A percentile compares a stretch with the other conserved stretches of the same genome.
phyloP scores from a whole-genome alignment of 2,797 vertebrate species.

The Microctenopoma stevenorrisi region DNA sequence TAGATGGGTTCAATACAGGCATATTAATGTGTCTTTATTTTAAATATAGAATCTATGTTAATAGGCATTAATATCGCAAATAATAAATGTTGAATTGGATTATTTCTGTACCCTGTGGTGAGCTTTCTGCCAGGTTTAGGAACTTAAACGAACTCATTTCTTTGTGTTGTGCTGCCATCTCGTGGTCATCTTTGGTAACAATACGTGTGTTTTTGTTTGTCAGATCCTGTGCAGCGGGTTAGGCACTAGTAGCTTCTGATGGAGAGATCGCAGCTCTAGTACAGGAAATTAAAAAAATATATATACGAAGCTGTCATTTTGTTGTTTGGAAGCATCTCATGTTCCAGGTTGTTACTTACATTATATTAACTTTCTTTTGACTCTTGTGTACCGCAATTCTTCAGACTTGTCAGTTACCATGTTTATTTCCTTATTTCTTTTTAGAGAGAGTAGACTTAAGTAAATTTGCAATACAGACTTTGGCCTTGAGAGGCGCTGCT shows the following conservation, averaged over 20 bases:
- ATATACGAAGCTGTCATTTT: neutral
- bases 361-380: no score
- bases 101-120: constrained; percentile 39
- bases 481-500: no score
- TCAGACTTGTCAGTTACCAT: no score
- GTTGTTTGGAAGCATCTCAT: no score
- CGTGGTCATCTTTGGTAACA: constrained; percentile 36
- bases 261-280: neutral
- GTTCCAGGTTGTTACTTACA: no score
- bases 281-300: neutral
- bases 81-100: constrained; percentile 55
- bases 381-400: no score
- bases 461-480: no score
- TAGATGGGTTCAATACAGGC: constrained; percentile 19
- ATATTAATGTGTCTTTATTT: constrained; percentile 42
- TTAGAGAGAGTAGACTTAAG: no score
- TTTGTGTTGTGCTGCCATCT: constrained; percentile 68
- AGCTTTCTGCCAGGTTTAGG: constrained; percentile 20
- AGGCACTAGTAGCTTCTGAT: neutral
- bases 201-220: no score
- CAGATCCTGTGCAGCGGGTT: neutral
- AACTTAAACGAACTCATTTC: accelerated
- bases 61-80: constrained; percentile 50
- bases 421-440: no score
- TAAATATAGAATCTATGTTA: constrained; percentile 50